Conservation (phyloP, 2,888 invertebrate genomes). For the Acheta domesticus region DNA sequence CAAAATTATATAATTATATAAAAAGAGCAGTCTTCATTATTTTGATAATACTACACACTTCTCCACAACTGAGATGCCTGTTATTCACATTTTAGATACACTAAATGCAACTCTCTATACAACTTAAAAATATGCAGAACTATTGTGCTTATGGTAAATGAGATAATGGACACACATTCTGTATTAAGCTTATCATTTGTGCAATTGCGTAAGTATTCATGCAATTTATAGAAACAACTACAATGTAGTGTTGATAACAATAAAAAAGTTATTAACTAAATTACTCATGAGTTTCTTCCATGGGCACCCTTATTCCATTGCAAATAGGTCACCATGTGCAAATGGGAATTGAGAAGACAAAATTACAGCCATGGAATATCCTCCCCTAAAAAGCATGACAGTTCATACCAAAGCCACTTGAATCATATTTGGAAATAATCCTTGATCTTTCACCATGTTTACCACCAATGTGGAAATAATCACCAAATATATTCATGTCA, state of each 20-base stretch:
- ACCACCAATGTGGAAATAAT: too few species aligned
- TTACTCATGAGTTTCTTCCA: neutral
- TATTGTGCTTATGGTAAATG: conserved; percentile 5
- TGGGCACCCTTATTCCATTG: neutral
- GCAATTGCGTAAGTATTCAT: neutral
- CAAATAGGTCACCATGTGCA: neutral
- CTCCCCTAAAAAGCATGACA: neutral
- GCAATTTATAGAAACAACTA: neutral
- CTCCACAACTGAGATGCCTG: neutral
- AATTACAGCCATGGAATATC: neutral
- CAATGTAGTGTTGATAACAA: too few species aligned
- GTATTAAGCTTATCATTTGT: neutral
- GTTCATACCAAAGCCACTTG: neutral
- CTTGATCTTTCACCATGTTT: neutral
- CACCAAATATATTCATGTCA: too few species aligned
- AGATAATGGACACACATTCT: neutral
- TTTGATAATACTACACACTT: conserved; percentile 1
- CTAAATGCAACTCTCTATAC: conserved; percentile 9
- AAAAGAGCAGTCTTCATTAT: neutral
- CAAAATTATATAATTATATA: neutral
- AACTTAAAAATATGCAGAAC: neutral
- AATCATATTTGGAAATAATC: neutral
- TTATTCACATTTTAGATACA: neutral
- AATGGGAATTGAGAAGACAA: neutral
- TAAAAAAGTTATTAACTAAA: too few species aligned